Percentiles rank a stretch among this genome's conserved stretches.
phyloP scores from a whole-genome alignment of 2,888 invertebrate species.

The Megaustenia siamemsis region DNA sequence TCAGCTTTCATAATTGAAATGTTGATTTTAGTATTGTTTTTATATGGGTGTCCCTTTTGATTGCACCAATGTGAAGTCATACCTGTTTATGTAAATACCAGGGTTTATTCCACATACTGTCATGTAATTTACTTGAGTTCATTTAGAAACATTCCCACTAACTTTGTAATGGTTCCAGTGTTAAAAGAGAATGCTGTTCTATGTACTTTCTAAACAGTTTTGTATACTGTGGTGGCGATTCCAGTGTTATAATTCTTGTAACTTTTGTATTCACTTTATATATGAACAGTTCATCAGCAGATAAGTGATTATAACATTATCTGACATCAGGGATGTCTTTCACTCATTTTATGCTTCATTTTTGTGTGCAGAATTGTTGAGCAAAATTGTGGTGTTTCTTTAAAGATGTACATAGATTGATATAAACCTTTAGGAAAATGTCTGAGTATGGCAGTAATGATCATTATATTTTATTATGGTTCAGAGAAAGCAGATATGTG shows the following conservation, averaged over 20 bases:
- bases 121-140: background rate
- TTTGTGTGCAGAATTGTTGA: no score
- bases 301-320: background rate
- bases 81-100: background rate
- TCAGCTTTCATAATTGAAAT: no score
- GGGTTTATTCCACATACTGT: background rate
- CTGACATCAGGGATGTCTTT: background rate
- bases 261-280: background rate
- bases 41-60: no score
- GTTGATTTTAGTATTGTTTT: no score
- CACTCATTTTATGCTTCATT: no score
- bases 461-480: no score
- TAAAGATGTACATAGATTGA: no score
- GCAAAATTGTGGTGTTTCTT: no score
- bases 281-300: background rate
- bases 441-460: no score
- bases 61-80: no score
- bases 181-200: background rate
- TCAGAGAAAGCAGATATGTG: no score
- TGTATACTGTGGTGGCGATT: background rate
- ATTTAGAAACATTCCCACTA: slow-evolving; percentile 7
- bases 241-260: background rate
- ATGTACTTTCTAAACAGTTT: background rate
- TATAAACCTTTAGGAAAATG: no score
- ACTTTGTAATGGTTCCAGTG: background rate